Evolutionary conservation across 1,140 invertebrate genomes (phyloP).

Genomic region (Plectrocnemia conspersa): DNA sequence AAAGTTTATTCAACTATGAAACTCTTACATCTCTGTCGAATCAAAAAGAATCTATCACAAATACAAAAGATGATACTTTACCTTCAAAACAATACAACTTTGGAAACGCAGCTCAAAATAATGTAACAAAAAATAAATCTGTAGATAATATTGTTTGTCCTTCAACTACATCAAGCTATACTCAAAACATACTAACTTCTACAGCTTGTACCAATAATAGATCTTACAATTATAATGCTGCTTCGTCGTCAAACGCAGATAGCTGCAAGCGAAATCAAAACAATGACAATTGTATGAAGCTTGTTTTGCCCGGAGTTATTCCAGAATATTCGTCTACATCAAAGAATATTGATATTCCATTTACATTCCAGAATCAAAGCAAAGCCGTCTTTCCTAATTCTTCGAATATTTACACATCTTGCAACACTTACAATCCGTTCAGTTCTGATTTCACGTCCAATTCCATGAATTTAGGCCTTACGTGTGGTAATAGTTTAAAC

Average conservation of each 20-base stretch:
- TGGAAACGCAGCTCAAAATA: conserved; percentile 15
- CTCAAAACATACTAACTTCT: conserved; percentile 11
- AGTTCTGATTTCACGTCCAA: conserved; percentile 26
- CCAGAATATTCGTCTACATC: conserved; percentile 19
- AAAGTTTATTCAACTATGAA: conserved; percentile 33
- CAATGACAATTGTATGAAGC: conserved; percentile 23
- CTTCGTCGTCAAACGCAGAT: not conserved
- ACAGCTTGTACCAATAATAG: conserved; percentile 16
- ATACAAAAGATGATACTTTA: conserved; percentile 2
- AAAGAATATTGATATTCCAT: conserved; percentile 25
- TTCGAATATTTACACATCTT: conserved; percentile 31
- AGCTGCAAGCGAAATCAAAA: conserved; percentile 22
- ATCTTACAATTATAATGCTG: conserved; percentile 14
- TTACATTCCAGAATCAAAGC: conserved; percentile 13
- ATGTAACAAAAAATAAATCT: conserved; percentile 14
- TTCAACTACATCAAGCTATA: conserved; percentile 8
- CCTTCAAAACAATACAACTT: conserved; percentile 17
- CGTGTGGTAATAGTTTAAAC: conserved; percentile 17
- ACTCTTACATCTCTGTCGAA: conserved; percentile 22
- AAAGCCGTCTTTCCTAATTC: conserved; percentile 14
- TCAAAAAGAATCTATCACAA: conserved; percentile 14
- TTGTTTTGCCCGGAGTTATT: conserved; percentile 20
- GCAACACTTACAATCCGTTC: conserved; percentile 33
- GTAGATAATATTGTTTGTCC: conserved; percentile 15
- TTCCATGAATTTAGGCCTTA: conserved; percentile 20